A percentile compares a stretch with the other conserved stretches of the same genome.
phyloP scores from a whole-genome alignment of 2,113 vertebrate genomes.

The Ploceus nigricollis region DNA sequence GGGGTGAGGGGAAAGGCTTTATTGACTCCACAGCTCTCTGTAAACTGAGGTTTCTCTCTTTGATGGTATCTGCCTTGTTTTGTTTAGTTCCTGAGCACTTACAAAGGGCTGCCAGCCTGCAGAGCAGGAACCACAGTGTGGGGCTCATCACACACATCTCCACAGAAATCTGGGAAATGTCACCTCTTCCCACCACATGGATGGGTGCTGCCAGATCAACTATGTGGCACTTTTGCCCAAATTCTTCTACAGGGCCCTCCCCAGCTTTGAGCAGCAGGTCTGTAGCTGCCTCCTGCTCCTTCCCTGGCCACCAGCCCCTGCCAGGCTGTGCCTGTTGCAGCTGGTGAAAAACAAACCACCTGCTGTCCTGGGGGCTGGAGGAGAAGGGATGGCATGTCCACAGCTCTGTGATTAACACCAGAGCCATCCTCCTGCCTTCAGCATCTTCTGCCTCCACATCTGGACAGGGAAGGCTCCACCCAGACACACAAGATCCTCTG shows the following conservation, averaged over 20 bases:
- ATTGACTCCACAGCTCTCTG: background rate
- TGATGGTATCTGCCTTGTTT: background rate
- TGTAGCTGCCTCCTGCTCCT: background rate
- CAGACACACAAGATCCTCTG: background rate
- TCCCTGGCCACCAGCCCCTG: background rate
- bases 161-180: background rate
- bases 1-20: slow-evolving; percentile 8
- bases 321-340: background rate
- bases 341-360: background rate
- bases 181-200: background rate
- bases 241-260: background rate
- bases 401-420: background rate
- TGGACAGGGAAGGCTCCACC: background rate
- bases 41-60: background rate
- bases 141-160: background rate
- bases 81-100: background rate
- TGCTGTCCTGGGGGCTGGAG: background rate
- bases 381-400: background rate
- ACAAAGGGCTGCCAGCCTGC: background rate
- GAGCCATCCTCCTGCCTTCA: background rate
- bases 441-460: background rate
- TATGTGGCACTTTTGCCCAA: background rate
- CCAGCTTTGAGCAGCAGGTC: background rate
- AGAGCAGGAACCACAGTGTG: background rate
- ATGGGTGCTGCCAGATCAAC: background rate